These are phyloP conservation scores for Brachirus orientalis DNA, from an alignment of 2,113 vertebrate genomes.

Conservation along the genomic window DNA sequence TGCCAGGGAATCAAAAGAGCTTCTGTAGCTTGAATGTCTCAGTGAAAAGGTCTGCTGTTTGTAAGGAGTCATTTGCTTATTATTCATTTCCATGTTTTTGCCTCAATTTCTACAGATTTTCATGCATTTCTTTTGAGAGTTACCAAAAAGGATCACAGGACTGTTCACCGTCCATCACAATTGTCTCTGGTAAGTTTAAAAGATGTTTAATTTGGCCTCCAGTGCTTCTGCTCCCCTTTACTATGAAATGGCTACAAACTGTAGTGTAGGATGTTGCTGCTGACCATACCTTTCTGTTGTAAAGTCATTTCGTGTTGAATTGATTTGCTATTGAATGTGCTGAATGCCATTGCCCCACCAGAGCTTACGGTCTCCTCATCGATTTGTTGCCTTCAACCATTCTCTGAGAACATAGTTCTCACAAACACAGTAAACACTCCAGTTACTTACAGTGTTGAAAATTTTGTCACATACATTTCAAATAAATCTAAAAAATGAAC, in stretches of 20 bases:
- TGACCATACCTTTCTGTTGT: background rate
- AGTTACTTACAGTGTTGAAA: background rate
- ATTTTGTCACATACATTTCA: background rate
- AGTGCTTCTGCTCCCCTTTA: background rate
- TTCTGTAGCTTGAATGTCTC: slow-evolving; percentile 47
- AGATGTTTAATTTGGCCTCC: background rate
- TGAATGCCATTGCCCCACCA: background rate
- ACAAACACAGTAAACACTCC: background rate
- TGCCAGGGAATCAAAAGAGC: slow-evolving; percentile 60
- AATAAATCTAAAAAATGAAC: background rate
- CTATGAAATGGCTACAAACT: slow-evolving; percentile 1
- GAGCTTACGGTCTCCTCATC: background rate
- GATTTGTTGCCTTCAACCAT: background rate
- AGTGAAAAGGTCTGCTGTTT: slow-evolving; percentile 35
- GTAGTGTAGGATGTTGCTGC: background rate
- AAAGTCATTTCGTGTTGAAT: slow-evolving; percentile 23
- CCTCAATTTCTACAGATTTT: slow-evolving; percentile 71
- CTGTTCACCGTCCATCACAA: slow-evolving; percentile 39
- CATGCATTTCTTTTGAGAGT: slow-evolving; percentile 71
- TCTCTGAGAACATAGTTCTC: slow-evolving; percentile 15
- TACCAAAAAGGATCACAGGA: slow-evolving; percentile 51
- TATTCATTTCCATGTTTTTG: slow-evolving; percentile 38
- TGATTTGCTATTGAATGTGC: slow-evolving; percentile 11
- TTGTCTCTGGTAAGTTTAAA: slow-evolving; percentile 64
- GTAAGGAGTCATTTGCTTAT: slow-evolving; percentile 16